Conservation (phyloP, 2,113 vertebrate genomes). For the Anser brachyrhynchus region DNA sequence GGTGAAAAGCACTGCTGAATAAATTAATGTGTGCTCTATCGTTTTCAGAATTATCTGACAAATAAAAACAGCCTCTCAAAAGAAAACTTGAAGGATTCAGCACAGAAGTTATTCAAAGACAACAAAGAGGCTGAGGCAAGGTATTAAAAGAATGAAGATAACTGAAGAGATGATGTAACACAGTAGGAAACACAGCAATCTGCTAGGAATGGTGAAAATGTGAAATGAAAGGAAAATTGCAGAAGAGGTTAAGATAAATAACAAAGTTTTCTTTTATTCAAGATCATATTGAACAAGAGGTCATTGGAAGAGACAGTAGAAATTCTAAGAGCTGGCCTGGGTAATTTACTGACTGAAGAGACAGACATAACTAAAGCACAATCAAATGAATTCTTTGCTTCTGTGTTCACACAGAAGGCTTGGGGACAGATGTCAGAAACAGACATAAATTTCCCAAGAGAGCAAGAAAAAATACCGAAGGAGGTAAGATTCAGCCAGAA, state of each 20-base stretch:
- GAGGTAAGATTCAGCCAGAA: constrained; percentile 40
- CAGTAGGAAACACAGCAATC: not conserved
- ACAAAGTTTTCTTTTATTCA: constrained; percentile 48
- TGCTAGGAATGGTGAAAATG: constrained; percentile 23
- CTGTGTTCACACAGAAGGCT: constrained; percentile 62
- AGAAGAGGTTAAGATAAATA: constrained; percentile 68
- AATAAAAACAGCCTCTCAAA: not conserved
- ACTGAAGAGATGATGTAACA: not conserved
- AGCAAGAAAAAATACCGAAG: constrained; percentile 49
- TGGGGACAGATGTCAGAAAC: constrained; percentile 70
- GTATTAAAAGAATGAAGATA: not conserved
- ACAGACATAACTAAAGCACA: constrained; percentile 68
- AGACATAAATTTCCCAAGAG: constrained; percentile 71
- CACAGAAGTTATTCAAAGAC: not conserved
- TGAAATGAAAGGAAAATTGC: constrained; percentile 59
- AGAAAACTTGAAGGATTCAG: not conserved
- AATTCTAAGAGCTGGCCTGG: constrained; percentile 63
- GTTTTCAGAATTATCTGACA: not conserved
- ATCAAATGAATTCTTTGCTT: constrained; percentile 72
- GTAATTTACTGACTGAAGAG: constrained; percentile 74
- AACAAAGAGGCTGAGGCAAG: not conserved
- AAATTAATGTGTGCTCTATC: not conserved
- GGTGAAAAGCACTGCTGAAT: not conserved
- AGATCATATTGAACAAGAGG: constrained; percentile 60
- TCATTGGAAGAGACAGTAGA: constrained; percentile 55